Percentiles rank a stretch among this genome's conserved stretches.
Evolutionary conservation across 2,797 vertebrate species (phyloP).

Genomic region (Trachops cirrhosus): DNA sequence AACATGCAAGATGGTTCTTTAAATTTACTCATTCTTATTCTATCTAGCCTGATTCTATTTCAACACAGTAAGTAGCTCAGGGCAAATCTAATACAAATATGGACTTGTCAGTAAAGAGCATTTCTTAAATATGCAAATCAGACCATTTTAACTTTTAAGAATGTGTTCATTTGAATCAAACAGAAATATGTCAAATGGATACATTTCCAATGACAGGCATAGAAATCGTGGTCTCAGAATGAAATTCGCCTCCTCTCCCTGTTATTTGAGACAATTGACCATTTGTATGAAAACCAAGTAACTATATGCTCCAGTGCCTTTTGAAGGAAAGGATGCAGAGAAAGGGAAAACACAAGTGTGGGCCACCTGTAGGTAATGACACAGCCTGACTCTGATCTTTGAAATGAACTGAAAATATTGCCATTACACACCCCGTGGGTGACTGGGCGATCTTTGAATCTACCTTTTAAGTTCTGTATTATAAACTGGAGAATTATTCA

Average conservation of each 20-base stretch:
- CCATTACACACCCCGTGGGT: background rate
- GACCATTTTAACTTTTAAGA: constrained; percentile 55
- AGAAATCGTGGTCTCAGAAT: constrained; percentile 53
- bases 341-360: background rate
- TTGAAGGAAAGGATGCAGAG: constrained; percentile 26
- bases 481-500: background rate
- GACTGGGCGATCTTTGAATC: background rate
- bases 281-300: constrained; percentile 68
- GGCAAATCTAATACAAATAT: background rate
- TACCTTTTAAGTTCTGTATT: background rate
- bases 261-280: constrained; percentile 60
- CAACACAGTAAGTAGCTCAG: background rate
- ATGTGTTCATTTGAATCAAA: constrained; percentile 53
- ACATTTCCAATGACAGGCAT: constrained; percentile 44
- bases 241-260: constrained; percentile 52
- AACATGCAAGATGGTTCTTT: background rate
- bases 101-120: background rate
- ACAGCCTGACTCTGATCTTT: background rate
- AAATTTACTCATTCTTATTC: background rate
- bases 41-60: background rate
- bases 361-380: background rate
- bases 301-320: constrained; percentile 44
- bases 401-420: background rate
- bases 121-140: constrained; percentile 47
- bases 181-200: constrained; percentile 52